Evolutionary conservation across 2,113 vertebrate species (phyloP).

Genomic region (Lophochroa leadbeateri): DNA sequence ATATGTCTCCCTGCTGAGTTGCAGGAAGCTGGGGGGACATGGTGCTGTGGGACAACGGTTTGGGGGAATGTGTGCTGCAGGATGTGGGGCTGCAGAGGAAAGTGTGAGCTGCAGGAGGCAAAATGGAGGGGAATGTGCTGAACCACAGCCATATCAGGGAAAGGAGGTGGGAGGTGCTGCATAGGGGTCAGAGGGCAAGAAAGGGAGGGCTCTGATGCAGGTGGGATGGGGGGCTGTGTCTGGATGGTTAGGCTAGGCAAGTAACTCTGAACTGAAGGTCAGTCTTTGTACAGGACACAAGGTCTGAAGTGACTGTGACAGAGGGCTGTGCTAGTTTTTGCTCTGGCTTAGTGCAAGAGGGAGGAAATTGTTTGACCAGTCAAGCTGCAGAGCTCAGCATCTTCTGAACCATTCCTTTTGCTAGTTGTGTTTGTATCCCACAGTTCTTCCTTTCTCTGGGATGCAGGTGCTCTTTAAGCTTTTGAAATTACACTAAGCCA

Average conservation of each 20-base stretch:
- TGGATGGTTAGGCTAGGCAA: neutral
- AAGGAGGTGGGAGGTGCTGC: neutral
- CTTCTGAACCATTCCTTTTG: neutral
- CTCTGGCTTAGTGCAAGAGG: neutral
- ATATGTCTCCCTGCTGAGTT: neutral
- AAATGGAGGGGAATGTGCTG: neutral
- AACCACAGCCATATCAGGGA: neutral
- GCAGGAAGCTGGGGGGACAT: neutral
- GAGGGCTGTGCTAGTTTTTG: neutral
- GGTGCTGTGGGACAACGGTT: neutral
- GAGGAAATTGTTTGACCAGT: neutral
- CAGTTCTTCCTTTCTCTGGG: neutral
- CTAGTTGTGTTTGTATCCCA: neutral
- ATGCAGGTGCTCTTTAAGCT: neutral
- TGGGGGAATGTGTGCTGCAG: neutral
- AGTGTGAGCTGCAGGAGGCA: neutral
- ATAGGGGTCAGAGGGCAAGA: neutral
- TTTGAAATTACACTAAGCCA: neutral
- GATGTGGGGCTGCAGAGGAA: neutral
- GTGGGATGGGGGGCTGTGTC: neutral
- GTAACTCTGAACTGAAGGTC: neutral
- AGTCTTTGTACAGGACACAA: neutral
- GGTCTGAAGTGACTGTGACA: fast-evolving
- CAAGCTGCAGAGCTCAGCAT: neutral
- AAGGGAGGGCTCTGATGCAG: neutral